phyloP scores from a whole-genome alignment of 2,113 vertebrate species.

The Grus americana region DNA sequence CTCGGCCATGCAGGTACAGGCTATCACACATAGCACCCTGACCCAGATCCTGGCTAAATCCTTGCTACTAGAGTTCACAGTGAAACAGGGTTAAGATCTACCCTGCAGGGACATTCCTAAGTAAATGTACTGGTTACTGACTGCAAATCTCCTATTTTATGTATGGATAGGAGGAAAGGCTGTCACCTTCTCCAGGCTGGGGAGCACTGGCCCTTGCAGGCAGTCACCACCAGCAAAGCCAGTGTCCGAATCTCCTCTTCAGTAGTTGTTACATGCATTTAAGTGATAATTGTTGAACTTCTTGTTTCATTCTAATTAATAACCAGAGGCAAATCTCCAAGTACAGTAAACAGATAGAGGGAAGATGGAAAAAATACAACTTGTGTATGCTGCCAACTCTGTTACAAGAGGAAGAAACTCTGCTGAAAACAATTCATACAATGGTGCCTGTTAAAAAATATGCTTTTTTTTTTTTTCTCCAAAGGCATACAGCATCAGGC shows the following conservation, averaged over 20 bases:
- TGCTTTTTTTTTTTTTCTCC: neutral
- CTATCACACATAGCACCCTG: neutral
- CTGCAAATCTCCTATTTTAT: neutral
- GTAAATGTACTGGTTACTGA: neutral
- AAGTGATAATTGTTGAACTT: neutral
- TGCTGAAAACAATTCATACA: neutral
- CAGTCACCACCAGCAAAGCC: neutral
- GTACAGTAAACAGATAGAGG: neutral
- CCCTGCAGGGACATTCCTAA: neutral
- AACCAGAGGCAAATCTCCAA: neutral
- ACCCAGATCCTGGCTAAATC: neutral
- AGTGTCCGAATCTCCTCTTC: neutral
- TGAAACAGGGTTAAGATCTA: neutral
- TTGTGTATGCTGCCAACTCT: neutral
- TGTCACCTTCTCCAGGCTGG: neutral
- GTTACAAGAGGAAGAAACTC: neutral
- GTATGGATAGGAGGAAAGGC: neutral
- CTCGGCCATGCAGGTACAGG: rapidly evolving
- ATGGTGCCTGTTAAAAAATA: neutral
- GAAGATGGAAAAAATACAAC: neutral
- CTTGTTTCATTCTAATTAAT: neutral
- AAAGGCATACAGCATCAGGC: neutral
- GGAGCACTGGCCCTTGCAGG: neutral
- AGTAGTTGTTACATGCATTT: rapidly evolving
- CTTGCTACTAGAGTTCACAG: neutral